These are phyloP conservation scores for Forbesichthys agassizii DNA, from an alignment of 2,113 vertebrate genomes.

Conservation along the genomic window DNA sequence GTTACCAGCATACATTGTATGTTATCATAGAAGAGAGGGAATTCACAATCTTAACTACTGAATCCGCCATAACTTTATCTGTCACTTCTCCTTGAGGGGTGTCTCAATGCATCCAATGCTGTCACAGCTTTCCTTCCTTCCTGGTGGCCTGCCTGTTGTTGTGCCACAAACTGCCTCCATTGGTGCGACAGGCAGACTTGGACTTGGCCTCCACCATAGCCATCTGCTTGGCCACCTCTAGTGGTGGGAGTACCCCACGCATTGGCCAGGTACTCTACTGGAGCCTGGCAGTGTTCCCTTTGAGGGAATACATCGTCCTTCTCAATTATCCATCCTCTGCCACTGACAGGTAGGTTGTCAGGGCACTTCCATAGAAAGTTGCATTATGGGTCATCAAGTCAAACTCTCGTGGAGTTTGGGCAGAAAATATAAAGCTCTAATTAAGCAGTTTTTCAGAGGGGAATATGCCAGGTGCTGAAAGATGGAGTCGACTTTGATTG, in stretches of 20 bases:
- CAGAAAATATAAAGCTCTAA: constrained; percentile 13
- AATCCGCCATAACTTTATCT: neutral
- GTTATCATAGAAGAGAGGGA: no score
- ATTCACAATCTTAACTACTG: no score
- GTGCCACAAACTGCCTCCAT: constrained; percentile 3
- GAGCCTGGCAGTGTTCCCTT: constrained; percentile 8
- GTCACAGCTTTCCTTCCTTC: constrained; percentile 19
- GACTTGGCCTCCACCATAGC: constrained; percentile 27
- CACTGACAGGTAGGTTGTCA: neutral
- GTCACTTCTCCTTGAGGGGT: constrained; percentile 20
- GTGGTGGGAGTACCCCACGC: constrained; percentile 13
- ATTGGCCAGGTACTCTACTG: constrained; percentile 30
- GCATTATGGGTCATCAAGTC: neutral
- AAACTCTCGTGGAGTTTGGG: constrained; percentile 1
- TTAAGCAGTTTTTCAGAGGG: constrained; percentile 14
- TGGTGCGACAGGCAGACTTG: constrained; percentile 34
- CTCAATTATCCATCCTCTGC: constrained; percentile 8
- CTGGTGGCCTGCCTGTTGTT: constrained; percentile 2
- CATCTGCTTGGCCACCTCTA: constrained; percentile 49
- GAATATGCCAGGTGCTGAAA: neutral
- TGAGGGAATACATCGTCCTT: neutral
- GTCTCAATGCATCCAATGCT: constrained; percentile 12
- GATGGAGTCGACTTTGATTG: constrained; percentile 33
- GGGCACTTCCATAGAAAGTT: neutral
- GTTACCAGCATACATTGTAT: no score